These are phyloP conservation scores for Periophthalmus magnuspinnatus DNA, from an alignment of 2,797 vertebrate genomes.

Conservation along the genomic window DNA sequence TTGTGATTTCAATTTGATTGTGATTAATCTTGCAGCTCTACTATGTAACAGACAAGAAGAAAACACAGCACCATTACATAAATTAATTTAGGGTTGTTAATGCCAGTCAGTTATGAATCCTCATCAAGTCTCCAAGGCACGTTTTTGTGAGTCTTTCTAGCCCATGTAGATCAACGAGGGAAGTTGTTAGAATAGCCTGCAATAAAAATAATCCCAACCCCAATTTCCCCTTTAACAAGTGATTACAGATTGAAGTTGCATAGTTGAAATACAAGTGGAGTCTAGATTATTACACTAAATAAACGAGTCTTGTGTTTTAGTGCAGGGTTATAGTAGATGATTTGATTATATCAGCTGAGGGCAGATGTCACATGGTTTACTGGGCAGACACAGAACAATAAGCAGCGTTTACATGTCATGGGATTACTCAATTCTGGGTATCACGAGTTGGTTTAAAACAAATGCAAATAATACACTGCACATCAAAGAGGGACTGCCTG, in stretches of 20 bases:
- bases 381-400: conserved; percentile 10
- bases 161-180: background rate
- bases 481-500: conserved; percentile 47
- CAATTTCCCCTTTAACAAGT: background rate
- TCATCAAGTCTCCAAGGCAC: no score
- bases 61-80: no score
- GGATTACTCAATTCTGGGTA: conserved; percentile 36
- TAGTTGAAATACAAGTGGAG: background rate
- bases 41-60: no score
- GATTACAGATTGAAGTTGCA: background rate
- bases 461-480: conserved; percentile 49
- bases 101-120: no score
- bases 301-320: background rate
- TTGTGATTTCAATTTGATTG: no score
- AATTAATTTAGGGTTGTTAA: no score
- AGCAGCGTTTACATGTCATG: conserved; percentile 37
- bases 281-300: background rate
- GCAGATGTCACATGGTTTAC: background rate
- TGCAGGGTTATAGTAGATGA: background rate
- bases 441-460: conserved; percentile 47
- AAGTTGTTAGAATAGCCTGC: background rate
- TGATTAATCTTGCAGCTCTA: no score
- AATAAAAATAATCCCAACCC: background rate
- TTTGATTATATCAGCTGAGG: background rate
- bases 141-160: background rate